Conservation (phyloP, 2,888 invertebrate species). For the Nomada ruficornis region DNA sequence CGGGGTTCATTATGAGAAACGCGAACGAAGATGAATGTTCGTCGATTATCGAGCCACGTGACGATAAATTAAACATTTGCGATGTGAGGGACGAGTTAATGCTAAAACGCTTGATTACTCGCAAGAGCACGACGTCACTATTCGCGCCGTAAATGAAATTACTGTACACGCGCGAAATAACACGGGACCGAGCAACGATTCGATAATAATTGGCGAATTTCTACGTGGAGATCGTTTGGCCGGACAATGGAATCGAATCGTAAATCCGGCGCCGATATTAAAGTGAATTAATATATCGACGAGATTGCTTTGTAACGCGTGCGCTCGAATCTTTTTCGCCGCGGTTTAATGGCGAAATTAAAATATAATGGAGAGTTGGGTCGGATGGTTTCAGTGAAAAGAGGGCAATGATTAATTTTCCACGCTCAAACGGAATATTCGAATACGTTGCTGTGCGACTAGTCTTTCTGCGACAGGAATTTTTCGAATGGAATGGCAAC, state of each 20-base stretch:
- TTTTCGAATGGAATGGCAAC: too few relatives aligned
- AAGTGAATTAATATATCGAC: conserved; percentile 49
- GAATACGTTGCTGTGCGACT: too few relatives aligned
- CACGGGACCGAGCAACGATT: conserved; percentile 19
- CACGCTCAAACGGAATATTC: too few relatives aligned
- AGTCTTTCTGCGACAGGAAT: too few relatives aligned
- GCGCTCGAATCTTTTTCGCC: neutral
- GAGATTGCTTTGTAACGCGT: conserved; percentile 33
- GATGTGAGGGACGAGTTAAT: neutral
- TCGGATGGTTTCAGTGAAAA: neutral
- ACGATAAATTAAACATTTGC: conserved; percentile 35
- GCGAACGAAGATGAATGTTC: conserved; percentile 41
- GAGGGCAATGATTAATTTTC: conserved; percentile 3
- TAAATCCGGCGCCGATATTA: conserved; percentile 44
- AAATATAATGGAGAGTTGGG: conserved; percentile 28
- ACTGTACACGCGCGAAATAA: conserved; percentile 36
- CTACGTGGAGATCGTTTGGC: conserved; percentile 14
- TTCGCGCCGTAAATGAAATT: conserved; percentile 36
- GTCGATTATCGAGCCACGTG: conserved; percentile 30
- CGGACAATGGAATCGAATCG: conserved; percentile 45
- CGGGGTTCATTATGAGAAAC: neutral
- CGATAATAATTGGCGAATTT: conserved; percentile 54
- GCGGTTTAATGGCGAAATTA: conserved; percentile 19
- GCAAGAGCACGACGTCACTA: neutral
- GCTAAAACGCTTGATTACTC: conserved; percentile 13